A percentile compares a stretch with the other conserved stretches of the same genome.
Evolutionary conservation across 2,113 vertebrate species (phyloP).

Genomic region (Oncorhynchus tshawytscha): DNA sequence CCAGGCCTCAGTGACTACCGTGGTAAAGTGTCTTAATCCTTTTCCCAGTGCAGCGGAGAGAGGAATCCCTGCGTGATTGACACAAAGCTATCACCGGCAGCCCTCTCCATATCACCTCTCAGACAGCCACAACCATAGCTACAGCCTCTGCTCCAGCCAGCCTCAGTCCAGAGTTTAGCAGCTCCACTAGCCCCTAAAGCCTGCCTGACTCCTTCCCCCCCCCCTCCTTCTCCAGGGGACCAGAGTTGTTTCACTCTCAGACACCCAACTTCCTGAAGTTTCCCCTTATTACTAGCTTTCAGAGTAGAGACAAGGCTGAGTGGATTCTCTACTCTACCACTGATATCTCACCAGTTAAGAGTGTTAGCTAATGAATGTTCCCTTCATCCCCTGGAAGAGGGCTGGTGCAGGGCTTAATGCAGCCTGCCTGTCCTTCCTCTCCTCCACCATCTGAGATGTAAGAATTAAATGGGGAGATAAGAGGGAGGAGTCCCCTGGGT

Average conservation of each 20-base stretch:
- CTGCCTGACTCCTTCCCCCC: background rate
- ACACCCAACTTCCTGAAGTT: background rate
- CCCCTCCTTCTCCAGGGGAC: background rate
- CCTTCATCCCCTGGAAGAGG: background rate
- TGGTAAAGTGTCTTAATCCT: conserved; percentile 71
- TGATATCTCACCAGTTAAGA: background rate
- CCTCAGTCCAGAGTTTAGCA: background rate
- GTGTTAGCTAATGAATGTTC: background rate
- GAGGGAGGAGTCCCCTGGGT: background rate
- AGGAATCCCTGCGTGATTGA: conserved; percentile 63
- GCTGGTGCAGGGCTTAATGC: background rate
- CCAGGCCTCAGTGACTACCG: conserved; percentile 63
- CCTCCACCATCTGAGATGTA: background rate
- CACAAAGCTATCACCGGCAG: conserved; percentile 45
- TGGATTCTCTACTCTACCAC: background rate
- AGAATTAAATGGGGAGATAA: background rate
- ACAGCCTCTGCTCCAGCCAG: background rate
- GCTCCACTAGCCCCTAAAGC: background rate
- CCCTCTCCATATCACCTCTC: conserved; percentile 38
- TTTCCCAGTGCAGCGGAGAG: conserved; percentile 60
- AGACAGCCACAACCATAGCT: conserved; percentile 13
- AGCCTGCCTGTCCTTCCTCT: background rate
- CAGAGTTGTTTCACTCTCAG: background rate
- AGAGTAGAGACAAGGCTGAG: background rate
- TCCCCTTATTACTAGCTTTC: background rate